Base-by-base conservation (phyloP, 2,888 invertebrate species). In the Dicyrtoma fusca region DNA sequence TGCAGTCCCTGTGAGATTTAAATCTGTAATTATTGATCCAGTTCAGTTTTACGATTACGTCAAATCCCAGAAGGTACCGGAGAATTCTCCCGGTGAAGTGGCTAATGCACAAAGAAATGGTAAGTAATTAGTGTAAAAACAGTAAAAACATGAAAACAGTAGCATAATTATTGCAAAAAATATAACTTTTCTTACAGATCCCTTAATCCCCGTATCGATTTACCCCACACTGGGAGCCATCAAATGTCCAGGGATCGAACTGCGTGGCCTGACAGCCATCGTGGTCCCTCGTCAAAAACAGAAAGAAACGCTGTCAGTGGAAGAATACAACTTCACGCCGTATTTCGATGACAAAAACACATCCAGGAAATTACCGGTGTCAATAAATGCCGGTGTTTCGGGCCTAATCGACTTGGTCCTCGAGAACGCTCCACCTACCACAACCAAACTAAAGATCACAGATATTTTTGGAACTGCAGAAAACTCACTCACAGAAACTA, bases 241-340 rank as follows among this genome's bases (percentile, higher is more conserved):
- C 74, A 87, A 89, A 76, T 88, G 90, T 71, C 93, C 92, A 57
- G 92, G 92, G 73, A 89, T 94, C 0, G 90, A 92, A 84, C 85
- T 94, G 6, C 87, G 89, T 68, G 93, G 92, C 3, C 84, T 94
- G 0, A 88, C 90, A 77, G 92, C 92, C 0, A 91, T 89, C 72
- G 87, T 90, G 0, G 92, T 94, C 55, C 87, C 91, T 0, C 86
- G 89, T 77, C 66, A 69, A 42, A 17, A 34, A 1, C 65, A 71
- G 45, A 45, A 53, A 10, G 71, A 71, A 13, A 65, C 61, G 5
- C 59, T 68, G 10, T 63, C 68, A 0, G 19, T 74, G 1, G 74
- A 74, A 68, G 72, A 69, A 45, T 68, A 55, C 21, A 66, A 64
- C 19, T 74, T 72, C 59, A 69, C 65, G 1, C 74, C 74, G 1